These are phyloP conservation scores for Drymodes brunneopygia DNA, from an alignment of 2,113 vertebrate genomes.

Conservation along the genomic window DNA sequence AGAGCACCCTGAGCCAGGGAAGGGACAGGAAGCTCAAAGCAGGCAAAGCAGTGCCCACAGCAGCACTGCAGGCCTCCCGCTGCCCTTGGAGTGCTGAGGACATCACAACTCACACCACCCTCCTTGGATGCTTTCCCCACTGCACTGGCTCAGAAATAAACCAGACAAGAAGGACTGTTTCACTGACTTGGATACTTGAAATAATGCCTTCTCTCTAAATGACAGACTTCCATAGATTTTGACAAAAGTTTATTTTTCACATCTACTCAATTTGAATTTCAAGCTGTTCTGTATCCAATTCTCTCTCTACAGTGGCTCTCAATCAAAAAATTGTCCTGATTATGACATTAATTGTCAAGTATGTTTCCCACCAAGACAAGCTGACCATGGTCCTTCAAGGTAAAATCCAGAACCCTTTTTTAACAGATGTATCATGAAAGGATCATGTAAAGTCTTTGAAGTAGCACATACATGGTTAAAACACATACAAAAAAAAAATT, in stretches of 20 bases:
- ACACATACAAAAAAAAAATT: not conserved
- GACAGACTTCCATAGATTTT: not conserved
- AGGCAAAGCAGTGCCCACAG: fast-evolving
- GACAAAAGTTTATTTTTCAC: not conserved
- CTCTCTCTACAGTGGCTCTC: not conserved
- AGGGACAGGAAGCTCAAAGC: not conserved
- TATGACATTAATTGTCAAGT: not conserved
- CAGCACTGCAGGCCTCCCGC: not conserved
- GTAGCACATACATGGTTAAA: not conserved
- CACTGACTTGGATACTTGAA: not conserved
- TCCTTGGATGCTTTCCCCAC: not conserved
- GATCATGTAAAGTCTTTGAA: not conserved
- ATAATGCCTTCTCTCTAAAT: not conserved
- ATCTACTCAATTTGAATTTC: not conserved
- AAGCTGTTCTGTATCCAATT: not conserved
- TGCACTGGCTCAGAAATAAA: not conserved
- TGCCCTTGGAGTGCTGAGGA: not conserved
- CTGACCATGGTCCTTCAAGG: not conserved
- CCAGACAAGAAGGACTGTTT: not conserved
- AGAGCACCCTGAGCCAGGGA: not conserved
- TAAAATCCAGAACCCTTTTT: not conserved
- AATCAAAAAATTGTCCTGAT: not conserved
- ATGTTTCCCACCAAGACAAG: not conserved
- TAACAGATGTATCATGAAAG: not conserved
- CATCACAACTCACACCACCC: not conserved